Evolutionary conservation across 2,888 invertebrate species (phyloP), one percentile per base, ranked within the genome.

Genomic region (Charanyca ferruginea): DNA sequence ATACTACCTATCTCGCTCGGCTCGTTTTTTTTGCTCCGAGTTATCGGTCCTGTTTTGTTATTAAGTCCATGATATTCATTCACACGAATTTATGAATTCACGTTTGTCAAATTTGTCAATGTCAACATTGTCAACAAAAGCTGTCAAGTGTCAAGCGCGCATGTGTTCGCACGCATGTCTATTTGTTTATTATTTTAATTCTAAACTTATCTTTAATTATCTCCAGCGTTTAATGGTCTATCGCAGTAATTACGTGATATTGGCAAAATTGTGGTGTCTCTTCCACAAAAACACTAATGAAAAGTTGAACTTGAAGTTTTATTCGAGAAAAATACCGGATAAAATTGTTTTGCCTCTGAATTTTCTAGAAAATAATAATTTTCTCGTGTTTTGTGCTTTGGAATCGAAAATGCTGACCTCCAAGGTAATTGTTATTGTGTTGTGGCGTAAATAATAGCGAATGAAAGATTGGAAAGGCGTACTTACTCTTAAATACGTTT

Each of bases 401-500:
- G 45, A 53, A 53, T 18, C 1, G 0, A 73, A 25, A 66, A 81
- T 81, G 81, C 38, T 81, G 53, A 74, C 83, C 0, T 73, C 81
- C 35, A 81, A 81, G 77, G 81, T 83, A 63, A 78, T 45, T 48
- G 38, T 38, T 28, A 16, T 16, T 13, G 3, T 2, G 11, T 44
- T 4, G 13, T 38, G 4, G 0, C 16, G 16, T 11, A 4, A 4
- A 38, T 28, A 28, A 0, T 45, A 18, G 0, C 8, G 1, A 8
- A 8, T 11, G 1, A 48, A 38, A 41, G 2, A 11, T 1, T 4
- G 13, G 25, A 42, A 52, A 32, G 45, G 16, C 13, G 16, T 16
- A 18, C 2, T 55, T 1, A 4, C 4, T 16, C 0, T 8, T 16
- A 16, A n/a, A 22, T 32, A 23, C 3, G 49, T 44, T 41, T 32